Conservation (phyloP, 2,113 vertebrate genomes). For the Pongo pygmaeus region DNA sequence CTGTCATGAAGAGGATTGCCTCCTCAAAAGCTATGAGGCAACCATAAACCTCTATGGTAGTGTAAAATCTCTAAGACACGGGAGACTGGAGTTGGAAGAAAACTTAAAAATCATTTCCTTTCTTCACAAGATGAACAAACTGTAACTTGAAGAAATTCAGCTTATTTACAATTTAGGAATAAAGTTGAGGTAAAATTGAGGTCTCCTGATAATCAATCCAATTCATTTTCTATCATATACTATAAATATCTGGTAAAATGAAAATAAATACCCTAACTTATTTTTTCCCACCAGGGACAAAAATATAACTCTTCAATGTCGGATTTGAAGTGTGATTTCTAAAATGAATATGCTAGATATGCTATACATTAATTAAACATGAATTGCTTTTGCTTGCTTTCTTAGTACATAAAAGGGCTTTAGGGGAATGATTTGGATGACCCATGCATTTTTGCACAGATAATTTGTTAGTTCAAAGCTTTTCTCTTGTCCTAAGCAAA, state of each 20-base stretch:
- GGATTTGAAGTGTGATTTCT: slow-evolving; percentile 21
- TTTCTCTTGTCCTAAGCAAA: slow-evolving; percentile 47
- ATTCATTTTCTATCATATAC: background rate
- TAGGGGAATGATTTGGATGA: slow-evolving; percentile 40
- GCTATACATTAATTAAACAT: slow-evolving; percentile 48
- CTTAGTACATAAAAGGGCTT: slow-evolving; percentile 20
- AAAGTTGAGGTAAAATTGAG: slow-evolving; percentile 36
- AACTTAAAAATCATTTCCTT: background rate
- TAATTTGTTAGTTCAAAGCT: slow-evolving; percentile 23
- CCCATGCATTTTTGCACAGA: slow-evolving; percentile 33
- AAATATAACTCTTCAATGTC: background rate
- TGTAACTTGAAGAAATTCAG: background rate
- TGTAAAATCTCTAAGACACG: background rate
- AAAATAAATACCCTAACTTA: slow-evolving; percentile 45
- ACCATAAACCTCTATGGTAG: background rate
- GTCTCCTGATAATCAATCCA: slow-evolving; percentile 19
- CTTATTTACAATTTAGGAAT: background rate
- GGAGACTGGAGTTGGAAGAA: background rate
- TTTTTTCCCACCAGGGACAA: background rate
- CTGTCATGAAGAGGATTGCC: background rate
- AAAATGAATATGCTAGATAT: slow-evolving; percentile 30
- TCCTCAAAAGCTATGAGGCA: background rate
- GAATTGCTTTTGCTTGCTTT: slow-evolving; percentile 9
- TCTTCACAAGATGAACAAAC: background rate
- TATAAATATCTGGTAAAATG: slow-evolving; percentile 48